Evolutionary conservation across 2,113 vertebrate genomes (phyloP).

Genomic region (Mirza zaza): DNA sequence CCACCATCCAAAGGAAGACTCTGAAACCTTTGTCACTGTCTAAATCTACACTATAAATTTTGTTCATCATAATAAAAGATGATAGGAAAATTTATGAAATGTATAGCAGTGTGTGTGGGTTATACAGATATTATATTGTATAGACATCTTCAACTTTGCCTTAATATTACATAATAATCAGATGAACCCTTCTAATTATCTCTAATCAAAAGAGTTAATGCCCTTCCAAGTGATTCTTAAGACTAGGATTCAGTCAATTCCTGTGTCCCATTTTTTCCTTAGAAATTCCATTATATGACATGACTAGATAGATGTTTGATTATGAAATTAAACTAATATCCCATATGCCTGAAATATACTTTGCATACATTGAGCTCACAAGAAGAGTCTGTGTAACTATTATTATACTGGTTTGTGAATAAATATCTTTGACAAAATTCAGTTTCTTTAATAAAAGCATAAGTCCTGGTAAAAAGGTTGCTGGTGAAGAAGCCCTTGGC

Average conservation of each 20-base stretch:
- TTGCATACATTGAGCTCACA: background rate
- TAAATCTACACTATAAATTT: background rate
- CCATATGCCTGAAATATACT: background rate
- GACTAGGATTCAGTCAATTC: background rate
- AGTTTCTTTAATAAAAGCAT: background rate
- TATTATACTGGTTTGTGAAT: background rate
- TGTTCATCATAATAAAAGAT: background rate
- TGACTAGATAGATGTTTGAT: background rate
- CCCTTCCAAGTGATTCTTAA: background rate
- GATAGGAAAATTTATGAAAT: background rate
- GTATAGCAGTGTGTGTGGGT: background rate
- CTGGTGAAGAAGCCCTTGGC: background rate
- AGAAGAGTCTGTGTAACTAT: background rate
- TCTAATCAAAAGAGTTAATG: background rate
- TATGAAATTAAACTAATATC: background rate
- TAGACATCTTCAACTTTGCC: background rate
- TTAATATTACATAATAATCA: background rate
- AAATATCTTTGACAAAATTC: background rate
- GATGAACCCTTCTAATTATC: background rate
- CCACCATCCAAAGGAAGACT: background rate
- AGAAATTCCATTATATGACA: background rate
- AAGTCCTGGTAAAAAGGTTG: background rate
- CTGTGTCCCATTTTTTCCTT: background rate
- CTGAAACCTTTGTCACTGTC: background rate
- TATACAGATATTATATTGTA: background rate